Conservation (phyloP, 2,113 vertebrate species). For the Rattus norvegicus region GRCr8 NC_086038.1:48239001-48239500, state of each 20-base stretch:
- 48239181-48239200: slow-evolving; percentile 54
- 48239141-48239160: slow-evolving; percentile 71
- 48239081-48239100: slow-evolving; percentile 65
- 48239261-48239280: slow-evolving; percentile 6
- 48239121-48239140: slow-evolving; percentile 61
- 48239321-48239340: slow-evolving; percentile 47
- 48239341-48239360: slow-evolving; percentile 59
- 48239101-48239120: slow-evolving; percentile 53
- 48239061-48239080: slow-evolving; percentile 50
- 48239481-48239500: slow-evolving; percentile 40
- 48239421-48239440: slow-evolving; percentile 27
- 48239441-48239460: slow-evolving; percentile 45
- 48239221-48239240: slow-evolving; percentile 35
- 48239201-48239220: neutral
- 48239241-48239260: slow-evolving; percentile 31
- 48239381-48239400: slow-evolving; percentile 37
- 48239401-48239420: slow-evolving; percentile 37
- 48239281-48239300: slow-evolving; percentile 17
- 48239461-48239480: slow-evolving; percentile 52
- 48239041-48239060: slow-evolving; percentile 70
- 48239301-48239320: neutral
- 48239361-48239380: slow-evolving; percentile 21
- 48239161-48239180: slow-evolving; percentile 43
- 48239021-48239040: slow-evolving; percentile 71
- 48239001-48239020: slow-evolving; percentile 67